Percentiles rank a stretch among this genome's conserved stretches.
Conservation (phyloP, 2,797 vertebrate species). For the Antennarius maculatus region DNA sequence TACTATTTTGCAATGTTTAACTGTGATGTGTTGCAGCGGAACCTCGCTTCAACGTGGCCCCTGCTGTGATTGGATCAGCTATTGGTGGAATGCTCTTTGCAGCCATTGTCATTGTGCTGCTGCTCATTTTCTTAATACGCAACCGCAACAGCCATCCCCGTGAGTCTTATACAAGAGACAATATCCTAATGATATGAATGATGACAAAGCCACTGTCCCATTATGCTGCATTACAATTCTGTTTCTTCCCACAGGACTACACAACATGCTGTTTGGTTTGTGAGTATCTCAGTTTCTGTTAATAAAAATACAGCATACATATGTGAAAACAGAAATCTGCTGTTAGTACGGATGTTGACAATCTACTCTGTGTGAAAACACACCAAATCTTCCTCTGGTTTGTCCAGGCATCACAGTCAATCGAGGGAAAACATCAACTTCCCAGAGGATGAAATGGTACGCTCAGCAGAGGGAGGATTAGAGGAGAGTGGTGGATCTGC, state of each 20-base stretch:
- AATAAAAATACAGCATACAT: not conserved
- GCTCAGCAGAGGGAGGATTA: constrained; percentile 46
- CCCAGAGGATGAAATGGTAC: constrained; percentile 81
- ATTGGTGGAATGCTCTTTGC: constrained; percentile 88
- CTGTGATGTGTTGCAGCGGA: constrained; percentile 86
- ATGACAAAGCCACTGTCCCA: not conserved
- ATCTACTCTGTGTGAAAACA: not conserved
- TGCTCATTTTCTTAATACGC: constrained; percentile 83
- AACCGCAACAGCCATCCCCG: constrained; percentile 86
- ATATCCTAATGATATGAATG: not conserved
- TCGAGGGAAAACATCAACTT: constrained; percentile 83
- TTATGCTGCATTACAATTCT: not conserved
- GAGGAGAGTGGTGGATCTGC: constrained; percentile 55
- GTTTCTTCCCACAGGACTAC: constrained; percentile 80
- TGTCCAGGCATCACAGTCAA: constrained; percentile 75
- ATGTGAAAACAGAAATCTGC: not conserved
- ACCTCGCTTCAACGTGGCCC: constrained; percentile 84
- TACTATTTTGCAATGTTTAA: constrained; percentile 66
- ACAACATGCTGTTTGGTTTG: constrained; percentile 87
- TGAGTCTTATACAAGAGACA: constrained; percentile 73
- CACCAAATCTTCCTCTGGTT: not conserved
- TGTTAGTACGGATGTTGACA: not conserved
- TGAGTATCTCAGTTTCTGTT: constrained; percentile 72
- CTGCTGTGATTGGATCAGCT: constrained; percentile 88
- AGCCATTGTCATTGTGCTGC: constrained; percentile 75